These are phyloP conservation scores for Disparrhopalites patrizii DNA, from an alignment of 2,888 invertebrate species.

Conservation along the genomic window DNA sequence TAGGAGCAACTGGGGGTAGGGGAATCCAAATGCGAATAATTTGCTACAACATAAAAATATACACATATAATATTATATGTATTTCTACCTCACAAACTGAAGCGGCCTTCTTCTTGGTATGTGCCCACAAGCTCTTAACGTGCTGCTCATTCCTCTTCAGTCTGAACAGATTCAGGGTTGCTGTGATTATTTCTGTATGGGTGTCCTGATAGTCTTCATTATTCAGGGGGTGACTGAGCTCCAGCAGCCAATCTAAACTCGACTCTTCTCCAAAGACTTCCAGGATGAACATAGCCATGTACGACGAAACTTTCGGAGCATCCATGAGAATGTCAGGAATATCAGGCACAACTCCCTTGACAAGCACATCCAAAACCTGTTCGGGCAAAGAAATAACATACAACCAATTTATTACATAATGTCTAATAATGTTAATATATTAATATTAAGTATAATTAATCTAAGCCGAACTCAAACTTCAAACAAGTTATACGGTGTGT, in stretches of 20 bases:
- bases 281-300: conserved; percentile 43
- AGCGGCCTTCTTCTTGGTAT: conserved; percentile 35
- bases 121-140: conserved; percentile 41
- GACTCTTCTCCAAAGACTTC: conserved; percentile 45
- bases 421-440: too few species aligned
- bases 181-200: conserved; percentile 36
- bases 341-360: conserved; percentile 43
- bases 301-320: conserved; percentile 42
- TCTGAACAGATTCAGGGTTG: conserved; percentile 45
- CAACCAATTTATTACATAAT: too few species aligned
- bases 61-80: neutral
- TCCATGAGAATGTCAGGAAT: conserved; percentile 45
- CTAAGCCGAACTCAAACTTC: neutral
- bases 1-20: too few species aligned
- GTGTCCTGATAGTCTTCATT: conserved; percentile 33
- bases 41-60: too few species aligned
- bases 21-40: too few species aligned
- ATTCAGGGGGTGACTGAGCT: conserved; percentile 36
- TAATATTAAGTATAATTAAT: neutral
- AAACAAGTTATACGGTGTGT: neutral
- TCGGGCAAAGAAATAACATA: too few species aligned
- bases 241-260: conserved; percentile 44
- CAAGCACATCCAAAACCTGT: conserved; percentile 38
- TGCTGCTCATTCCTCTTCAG: conserved; percentile 39
- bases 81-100: conserved; percentile 38